Conservation (phyloP, 1,140 invertebrate genomes). For the Glomeris maerens region DNA sequence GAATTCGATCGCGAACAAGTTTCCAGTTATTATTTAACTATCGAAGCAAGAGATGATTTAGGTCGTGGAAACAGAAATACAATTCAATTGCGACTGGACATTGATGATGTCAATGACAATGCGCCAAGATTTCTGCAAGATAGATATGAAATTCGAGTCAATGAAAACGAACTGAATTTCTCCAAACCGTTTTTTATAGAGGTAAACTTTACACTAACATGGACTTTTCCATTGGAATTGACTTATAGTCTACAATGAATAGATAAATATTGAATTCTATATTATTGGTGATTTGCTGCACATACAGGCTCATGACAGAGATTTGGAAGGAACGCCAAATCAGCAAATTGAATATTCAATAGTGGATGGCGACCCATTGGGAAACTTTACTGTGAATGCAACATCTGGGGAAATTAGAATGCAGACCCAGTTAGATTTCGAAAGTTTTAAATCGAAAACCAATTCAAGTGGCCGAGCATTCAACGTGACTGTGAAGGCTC, state of each 20-base stretch:
- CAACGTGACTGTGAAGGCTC: conserved; percentile 57
- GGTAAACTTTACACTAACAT: conserved; percentile 40
- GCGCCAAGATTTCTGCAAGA: conserved; percentile 62
- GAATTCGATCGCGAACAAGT: conserved; percentile 76
- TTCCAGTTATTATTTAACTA: conserved; percentile 71
- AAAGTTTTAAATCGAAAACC: conserved; percentile 36
- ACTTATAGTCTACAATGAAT: not conserved
- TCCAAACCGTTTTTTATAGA: conserved; percentile 59
- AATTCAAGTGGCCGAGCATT: conserved; percentile 50
- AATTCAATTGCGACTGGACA: conserved; percentile 65
- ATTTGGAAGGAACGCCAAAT: conserved; percentile 55
- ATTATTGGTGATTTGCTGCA: not conserved
- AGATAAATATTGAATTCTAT: conserved; percentile 3
- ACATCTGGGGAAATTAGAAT: conserved; percentile 54
- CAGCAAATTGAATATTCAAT: conserved; percentile 70
- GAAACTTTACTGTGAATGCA: conserved; percentile 68
- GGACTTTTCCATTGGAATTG: not conserved
- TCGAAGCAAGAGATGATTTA: conserved; percentile 76
- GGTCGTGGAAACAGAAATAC: conserved; percentile 74
- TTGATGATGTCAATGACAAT: conserved; percentile 81
- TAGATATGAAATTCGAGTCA: conserved; percentile 64
- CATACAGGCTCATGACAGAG: conserved; percentile 21
- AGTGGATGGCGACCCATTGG: conserved; percentile 47
- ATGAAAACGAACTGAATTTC: conserved; percentile 66
- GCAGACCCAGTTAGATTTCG: conserved; percentile 57